These are phyloP conservation scores for Isurus oxyrinchus DNA, from an alignment of 2,113 vertebrate species.

Conservation along the genomic window DNA sequence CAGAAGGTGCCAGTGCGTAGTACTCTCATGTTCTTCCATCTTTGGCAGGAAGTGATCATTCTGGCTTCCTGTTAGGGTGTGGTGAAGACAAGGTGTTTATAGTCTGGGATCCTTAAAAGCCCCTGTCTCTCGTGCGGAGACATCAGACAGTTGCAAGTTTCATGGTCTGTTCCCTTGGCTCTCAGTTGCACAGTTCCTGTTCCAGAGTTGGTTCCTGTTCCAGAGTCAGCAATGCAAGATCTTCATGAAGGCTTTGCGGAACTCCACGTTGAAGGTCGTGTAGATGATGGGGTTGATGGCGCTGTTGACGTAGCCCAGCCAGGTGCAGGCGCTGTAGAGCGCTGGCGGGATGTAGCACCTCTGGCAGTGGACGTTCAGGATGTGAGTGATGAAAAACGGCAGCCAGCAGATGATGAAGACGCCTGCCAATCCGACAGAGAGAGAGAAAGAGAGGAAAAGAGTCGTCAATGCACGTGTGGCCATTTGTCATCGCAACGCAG, in stretches of 20 bases:
- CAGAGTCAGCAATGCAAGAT: conserved; percentile 53
- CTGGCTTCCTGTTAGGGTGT: neutral
- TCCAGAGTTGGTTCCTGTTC: conserved; percentile 40
- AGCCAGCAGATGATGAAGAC: conserved; percentile 71
- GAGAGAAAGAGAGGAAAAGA: neutral
- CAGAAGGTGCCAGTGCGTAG: neutral
- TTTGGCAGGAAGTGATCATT: neutral
- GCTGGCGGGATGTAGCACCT: conserved; percentile 60
- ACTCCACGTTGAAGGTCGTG: conserved; percentile 60
- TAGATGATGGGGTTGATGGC: conserved; percentile 58
- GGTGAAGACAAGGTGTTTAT: neutral
- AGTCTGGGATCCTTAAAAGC: neutral
- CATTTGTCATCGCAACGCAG: too few relatives aligned
- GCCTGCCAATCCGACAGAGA: conserved; percentile 44
- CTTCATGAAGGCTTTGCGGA: conserved; percentile 62
- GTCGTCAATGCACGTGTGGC: neutral
- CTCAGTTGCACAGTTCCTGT: too few relatives aligned
- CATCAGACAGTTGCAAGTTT: neutral
- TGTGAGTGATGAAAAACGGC: conserved; percentile 65
- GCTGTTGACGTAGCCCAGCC: conserved; percentile 54
- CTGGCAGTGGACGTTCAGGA: conserved; percentile 60
- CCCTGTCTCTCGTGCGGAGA: too few relatives aligned
- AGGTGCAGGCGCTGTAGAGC: conserved; percentile 62
- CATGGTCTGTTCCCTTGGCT: conserved; percentile 34
- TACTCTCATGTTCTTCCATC: neutral